These are phyloP conservation scores for Eptatretus burgeri DNA, from an alignment of 2,113 vertebrate genomes.

Conservation along the genomic window DNA sequence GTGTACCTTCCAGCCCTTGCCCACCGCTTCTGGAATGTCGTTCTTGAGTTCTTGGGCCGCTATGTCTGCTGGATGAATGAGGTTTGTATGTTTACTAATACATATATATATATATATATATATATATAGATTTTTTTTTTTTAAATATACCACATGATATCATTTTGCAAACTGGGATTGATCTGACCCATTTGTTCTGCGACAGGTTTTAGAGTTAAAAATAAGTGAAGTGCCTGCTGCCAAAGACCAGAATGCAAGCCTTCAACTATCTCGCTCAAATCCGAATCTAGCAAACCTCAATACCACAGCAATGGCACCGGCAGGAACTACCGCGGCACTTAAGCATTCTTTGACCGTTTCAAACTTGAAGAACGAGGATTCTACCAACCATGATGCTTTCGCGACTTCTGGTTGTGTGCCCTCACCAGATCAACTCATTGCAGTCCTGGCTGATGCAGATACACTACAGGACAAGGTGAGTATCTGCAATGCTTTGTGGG, in stretches of 20 bases:
- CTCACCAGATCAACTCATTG: constrained; percentile 7
- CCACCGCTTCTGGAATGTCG: constrained; percentile 71
- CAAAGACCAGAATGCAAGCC: too few relatives aligned
- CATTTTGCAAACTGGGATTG: background rate
- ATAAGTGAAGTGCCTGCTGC: too few relatives aligned
- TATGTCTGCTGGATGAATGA: constrained; percentile 45
- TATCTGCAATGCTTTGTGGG: background rate
- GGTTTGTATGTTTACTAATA: constrained; percentile 19
- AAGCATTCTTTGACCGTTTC: background rate
- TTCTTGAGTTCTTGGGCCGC: constrained; percentile 46
- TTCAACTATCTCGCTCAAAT: too few relatives aligned
- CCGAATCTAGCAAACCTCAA: background rate
- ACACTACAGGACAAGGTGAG: constrained; percentile 8
- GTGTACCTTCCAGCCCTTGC: constrained; percentile 40
- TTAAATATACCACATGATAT: background rate
- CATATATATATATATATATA: too few relatives aligned
- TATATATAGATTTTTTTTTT: background rate
- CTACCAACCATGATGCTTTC: background rate
- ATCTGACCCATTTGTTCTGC: background rate
- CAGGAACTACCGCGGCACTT: background rate
- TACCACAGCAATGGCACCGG: background rate
- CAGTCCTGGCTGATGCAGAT: constrained; percentile 7
- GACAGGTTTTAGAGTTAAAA: background rate
- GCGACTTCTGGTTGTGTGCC: background rate
- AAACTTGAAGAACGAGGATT: background rate